Conservation (phyloP, 2,797 vertebrate species). For the Pseudomugil gertrudae region DNA sequence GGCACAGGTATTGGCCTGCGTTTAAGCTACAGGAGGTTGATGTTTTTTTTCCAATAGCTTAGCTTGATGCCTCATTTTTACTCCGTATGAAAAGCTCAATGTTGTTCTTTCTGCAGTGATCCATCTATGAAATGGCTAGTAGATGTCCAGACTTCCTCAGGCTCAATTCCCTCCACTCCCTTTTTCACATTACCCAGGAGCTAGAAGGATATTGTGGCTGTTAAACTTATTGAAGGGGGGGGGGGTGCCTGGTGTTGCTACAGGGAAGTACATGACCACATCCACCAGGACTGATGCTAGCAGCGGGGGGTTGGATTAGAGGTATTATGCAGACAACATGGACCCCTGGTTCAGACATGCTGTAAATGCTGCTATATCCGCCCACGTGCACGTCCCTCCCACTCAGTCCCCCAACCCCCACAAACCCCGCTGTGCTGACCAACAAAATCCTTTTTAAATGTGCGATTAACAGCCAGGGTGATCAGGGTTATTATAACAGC, state of each 20-base stretch:
- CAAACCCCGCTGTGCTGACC: conserved; percentile 24
- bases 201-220: conserved; percentile 33
- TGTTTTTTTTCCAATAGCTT: conserved; percentile 26
- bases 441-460: conserved; percentile 47
- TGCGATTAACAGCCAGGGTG: conserved; percentile 33
- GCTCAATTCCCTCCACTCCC: too few relatives aligned
- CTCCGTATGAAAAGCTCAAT: conserved; percentile 22
- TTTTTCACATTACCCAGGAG: conserved; percentile 47
- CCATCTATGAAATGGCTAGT: conserved; percentile 46
- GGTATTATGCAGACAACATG: conserved; percentile 49
- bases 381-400: conserved; percentile 13
- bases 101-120: conserved; percentile 41
- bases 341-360: conserved; percentile 49
- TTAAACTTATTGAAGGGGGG: conserved; percentile 2
- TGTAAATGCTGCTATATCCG: conserved; percentile 42
- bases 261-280: conserved; percentile 36
- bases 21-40: conserved; percentile 30
- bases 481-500: conserved; percentile 5
- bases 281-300: conserved; percentile 29
- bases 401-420: neutral
- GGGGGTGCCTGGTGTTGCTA: conserved; percentile 8
- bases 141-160: conserved; percentile 27
- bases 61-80: conserved; percentile 22
- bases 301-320: conserved; percentile 54
- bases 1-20: conserved; percentile 20